A percentile compares a stretch with the other conserved stretches of the same genome.
Evolutionary conservation across 53 echinoderm and acorn worm species (phyloP).

Genomic region (Paracentrotus lividus): DNA sequence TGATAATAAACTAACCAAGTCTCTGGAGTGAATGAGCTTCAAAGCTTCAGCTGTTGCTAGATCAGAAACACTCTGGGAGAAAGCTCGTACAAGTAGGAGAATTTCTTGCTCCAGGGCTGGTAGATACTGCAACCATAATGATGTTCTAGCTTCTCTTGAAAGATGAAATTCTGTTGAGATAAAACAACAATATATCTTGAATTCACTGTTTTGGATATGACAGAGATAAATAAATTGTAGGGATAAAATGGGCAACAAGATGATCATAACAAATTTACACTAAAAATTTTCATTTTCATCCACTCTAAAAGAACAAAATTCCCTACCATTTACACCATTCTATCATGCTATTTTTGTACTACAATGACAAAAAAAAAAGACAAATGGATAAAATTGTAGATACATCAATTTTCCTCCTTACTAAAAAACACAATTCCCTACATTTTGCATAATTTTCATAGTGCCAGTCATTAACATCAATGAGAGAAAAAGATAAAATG

Average conservation of each 20-base stretch:
- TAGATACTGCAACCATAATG: conserved; percentile 79
- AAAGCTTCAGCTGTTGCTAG: conserved; percentile 5
- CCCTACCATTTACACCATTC: not conserved
- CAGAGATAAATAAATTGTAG: not conserved
- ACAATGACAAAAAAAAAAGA: not conserved
- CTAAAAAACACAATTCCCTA: too few species aligned
- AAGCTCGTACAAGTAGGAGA: conserved; percentile 58
- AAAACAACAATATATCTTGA: not conserved
- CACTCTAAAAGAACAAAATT: not conserved
- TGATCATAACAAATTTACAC: not conserved
- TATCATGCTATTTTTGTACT: not conserved
- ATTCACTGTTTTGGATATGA: not conserved
- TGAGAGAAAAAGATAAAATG: too few species aligned
- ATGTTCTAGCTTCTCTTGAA: conserved; percentile 57
- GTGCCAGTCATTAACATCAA: too few species aligned
- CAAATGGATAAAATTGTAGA: too few species aligned
- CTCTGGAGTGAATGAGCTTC: conserved; percentile 70
- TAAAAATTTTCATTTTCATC: not conserved
- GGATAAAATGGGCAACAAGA: not conserved
- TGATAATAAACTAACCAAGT: conserved; percentile 61
- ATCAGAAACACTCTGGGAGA: not conserved
- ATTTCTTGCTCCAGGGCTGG: conserved; percentile 83
- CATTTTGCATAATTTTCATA: too few species aligned
- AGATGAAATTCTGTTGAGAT: conserved; percentile 17
- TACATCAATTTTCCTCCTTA: too few species aligned